Evolutionary conservation across 1,140 invertebrate species (phyloP).

Genomic region (Lucilia sericata): DNA sequence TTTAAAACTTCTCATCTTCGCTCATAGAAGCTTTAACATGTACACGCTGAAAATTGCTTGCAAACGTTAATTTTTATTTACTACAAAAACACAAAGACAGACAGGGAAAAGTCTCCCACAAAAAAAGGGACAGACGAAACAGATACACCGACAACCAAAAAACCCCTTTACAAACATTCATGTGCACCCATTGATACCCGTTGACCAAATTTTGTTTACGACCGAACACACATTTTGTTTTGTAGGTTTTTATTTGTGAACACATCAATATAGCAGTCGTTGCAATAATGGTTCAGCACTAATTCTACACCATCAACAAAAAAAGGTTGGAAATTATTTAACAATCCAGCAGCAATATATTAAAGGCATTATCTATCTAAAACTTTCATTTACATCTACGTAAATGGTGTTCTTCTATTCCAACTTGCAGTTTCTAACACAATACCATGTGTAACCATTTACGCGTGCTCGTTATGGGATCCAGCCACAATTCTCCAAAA

Average conservation of each 20-base stretch:
- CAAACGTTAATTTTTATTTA: background rate
- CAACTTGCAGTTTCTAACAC: background rate
- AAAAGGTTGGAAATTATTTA: too few relatives aligned
- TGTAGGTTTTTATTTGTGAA: background rate
- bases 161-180: background rate
- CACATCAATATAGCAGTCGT: conserved; percentile 1
- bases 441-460: background rate
- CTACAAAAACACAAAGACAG: background rate
- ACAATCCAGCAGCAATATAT: too few relatives aligned
- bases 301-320: background rate
- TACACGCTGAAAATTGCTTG: background rate
- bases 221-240: conserved; percentile 19
- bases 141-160: background rate
- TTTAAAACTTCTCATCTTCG: conserved; percentile 1
- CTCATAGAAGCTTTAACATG: background rate
- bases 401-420: background rate
- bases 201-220: conserved; percentile 43
- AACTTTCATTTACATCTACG: background rate
- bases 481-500: conserved; percentile 34
- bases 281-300: background rate
- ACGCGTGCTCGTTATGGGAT: conserved; percentile 39
- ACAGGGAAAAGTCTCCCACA: background rate
- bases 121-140: background rate
- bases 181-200: background rate
- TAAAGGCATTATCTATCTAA: background rate